Base-by-base conservation (phyloP, 2,888 invertebrate genomes). In the Parthenolecanium corni region DNA sequence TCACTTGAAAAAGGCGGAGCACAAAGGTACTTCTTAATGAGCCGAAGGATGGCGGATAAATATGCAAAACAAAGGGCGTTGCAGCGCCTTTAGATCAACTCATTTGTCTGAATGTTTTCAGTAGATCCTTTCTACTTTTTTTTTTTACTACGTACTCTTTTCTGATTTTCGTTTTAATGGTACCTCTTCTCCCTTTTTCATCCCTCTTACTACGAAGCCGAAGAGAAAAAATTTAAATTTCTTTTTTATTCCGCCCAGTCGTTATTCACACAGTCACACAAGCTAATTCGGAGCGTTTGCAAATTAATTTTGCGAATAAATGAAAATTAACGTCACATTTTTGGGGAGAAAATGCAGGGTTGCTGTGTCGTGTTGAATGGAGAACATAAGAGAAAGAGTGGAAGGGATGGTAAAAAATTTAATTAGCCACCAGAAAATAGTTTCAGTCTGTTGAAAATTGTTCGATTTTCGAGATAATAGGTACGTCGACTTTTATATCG, bases 21-120 rank as follows among this genome's bases (percentile, higher is more conserved):
- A 61, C 61, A 61, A 61, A 61, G 51, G 51, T 61, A 61, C 36
- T 61, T 49, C 61, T 61, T 61, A 61, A 61, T 61, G 61, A 61
- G 61, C 23, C 61, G 61, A 61, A 61, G 51, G 51, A 61, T 61
- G 61, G 61, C 61, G 61, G 61, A 61, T 61, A 49, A 61, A 61
- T 61, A 61, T 61, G 61, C 61, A 49, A 61, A 61, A 61, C 61
- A 61, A 61, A 61, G 51, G 61, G 61, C 61, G 61, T 61, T 61
- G 51, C 61, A 51, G 51, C 14, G 40, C 23, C 61, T 25, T 61
- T 49, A 47, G 61, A 61, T 61, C 51, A 61, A 61, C 61, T 61
- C 61, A 61, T 61, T 61, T 61, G 61, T 61, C 40, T 61, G 36
- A 36, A 61, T 51, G 51, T 61, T 61, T 61, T 47, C 31, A 61